Conservation (phyloP, 1,140 invertebrate genomes). For the Goniozus legneri region DNA sequence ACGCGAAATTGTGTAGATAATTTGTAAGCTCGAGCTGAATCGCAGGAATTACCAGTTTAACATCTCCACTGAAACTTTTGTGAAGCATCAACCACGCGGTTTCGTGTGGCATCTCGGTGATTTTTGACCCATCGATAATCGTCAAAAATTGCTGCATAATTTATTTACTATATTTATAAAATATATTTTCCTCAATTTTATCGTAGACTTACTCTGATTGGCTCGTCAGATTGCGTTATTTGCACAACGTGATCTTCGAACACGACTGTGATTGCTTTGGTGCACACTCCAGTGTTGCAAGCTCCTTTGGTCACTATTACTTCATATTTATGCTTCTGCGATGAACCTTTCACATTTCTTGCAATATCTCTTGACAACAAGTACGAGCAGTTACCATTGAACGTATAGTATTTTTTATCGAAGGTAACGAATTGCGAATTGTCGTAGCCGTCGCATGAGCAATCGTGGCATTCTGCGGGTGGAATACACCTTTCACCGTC, state of each 20-base stretch:
- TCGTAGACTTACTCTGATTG: slow-evolving; percentile 2
- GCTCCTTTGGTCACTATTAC: slow-evolving; percentile 60
- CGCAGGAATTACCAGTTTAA: slow-evolving; percentile 45
- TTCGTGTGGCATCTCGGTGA: slow-evolving; percentile 39
- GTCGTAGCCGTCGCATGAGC: slow-evolving; percentile 70
- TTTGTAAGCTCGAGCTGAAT: slow-evolving; percentile 45
- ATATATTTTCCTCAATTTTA: background rate
- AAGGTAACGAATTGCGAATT: slow-evolving; percentile 71
- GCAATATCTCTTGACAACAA: slow-evolving; percentile 65
- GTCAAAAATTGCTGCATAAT: slow-evolving; percentile 20
- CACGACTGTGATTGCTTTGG: slow-evolving; percentile 62
- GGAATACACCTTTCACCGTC: slow-evolving; percentile 67
- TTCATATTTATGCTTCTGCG: slow-evolving; percentile 63
- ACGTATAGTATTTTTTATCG: slow-evolving; percentile 67
- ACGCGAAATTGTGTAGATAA: slow-evolving; percentile 55
- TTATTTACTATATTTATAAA: slow-evolving; percentile 5
- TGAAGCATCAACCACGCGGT: slow-evolving; percentile 46
- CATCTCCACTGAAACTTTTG: slow-evolving; percentile 36
- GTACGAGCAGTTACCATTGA: slow-evolving; percentile 77
- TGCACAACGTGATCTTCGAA: slow-evolving; percentile 63
- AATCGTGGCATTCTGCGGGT: slow-evolving; percentile 71
- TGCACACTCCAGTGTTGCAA: slow-evolving; percentile 59
- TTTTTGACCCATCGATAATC: slow-evolving; percentile 38
- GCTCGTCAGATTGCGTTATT: slow-evolving; percentile 42
- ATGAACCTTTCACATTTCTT: slow-evolving; percentile 18